A percentile compares a stretch with the other conserved stretches of the same genome.
Conservation (phyloP, 2,113 vertebrate species). For the Mellivora capensis region DNA sequence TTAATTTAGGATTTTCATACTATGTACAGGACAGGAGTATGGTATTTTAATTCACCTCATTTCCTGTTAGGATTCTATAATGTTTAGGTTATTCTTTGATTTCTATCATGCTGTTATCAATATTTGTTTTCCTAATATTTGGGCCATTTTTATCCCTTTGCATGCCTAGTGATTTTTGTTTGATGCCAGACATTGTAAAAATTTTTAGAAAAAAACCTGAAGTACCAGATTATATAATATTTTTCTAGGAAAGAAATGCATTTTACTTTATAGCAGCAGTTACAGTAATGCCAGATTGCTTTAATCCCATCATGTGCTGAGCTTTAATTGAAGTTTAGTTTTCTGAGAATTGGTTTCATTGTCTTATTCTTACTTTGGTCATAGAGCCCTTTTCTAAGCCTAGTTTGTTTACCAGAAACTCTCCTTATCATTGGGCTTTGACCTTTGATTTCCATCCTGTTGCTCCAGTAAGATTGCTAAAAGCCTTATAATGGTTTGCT, state of each 20-base stretch:
- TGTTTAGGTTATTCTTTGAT: neutral
- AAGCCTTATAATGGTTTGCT: neutral
- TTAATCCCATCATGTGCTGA: neutral
- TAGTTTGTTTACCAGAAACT: neutral
- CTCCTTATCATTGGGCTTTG: neutral
- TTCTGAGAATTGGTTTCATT: neutral
- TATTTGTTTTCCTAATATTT: neutral
- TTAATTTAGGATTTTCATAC: neutral
- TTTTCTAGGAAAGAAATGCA: neutral
- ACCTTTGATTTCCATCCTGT: neutral
- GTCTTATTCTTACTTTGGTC: neutral
- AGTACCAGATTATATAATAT: neutral
- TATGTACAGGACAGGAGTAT: neutral
- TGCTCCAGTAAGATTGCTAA: neutral
- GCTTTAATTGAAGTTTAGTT: neutral
- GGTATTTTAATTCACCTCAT: neutral
- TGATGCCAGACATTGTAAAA: neutral
- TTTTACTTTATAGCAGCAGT: neutral
- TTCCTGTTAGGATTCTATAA: neutral
- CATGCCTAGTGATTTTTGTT: neutral
- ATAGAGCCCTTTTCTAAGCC: neutral
- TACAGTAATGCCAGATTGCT: neutral
- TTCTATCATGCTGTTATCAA: neutral
- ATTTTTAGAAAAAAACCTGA: neutral
- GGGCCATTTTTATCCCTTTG: neutral